Base-by-base conservation (phyloP, 2,113 vertebrate genomes). In the Murina feae region DNA sequence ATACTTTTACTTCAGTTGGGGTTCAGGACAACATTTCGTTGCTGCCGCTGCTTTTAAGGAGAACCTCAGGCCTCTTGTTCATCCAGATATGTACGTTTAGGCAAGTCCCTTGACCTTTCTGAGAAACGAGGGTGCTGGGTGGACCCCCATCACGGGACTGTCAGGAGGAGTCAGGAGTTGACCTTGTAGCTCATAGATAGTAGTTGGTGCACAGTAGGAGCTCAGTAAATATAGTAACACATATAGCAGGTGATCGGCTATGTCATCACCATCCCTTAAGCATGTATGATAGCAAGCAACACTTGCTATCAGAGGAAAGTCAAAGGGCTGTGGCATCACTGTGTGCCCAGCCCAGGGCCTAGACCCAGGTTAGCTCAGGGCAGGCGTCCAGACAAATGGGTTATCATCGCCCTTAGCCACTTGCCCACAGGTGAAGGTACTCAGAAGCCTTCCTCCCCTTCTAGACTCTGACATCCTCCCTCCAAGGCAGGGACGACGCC, bases 11-110 rank as follows among this genome's bases (percentile, higher is more conserved):
- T 96, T 94, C 55, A 30, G 1, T 53, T 58, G n/a, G 65, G 39
- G 53, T 90, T 91, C 87, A 86, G 93, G 81, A 75, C 93, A 69
- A 88, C 90, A 55, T 55, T 66, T 63, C 32, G 37, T 42, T 35
- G 42, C 84, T 75, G 44, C 30, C 44, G 9, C 30, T 51, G 23
- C 60, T 95, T 91, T 89, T 65, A 51, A 39, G 91, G 55, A 79
- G 86, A 89, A 28, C 47, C 68, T 60, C 21, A 18, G 44, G 16
- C 32, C 10, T 72, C 82, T 75, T 4, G 4, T 65, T 80, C 30
- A 60, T 14, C 21, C 53, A 55, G 32, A 80, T n/a, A 53, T 47
- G 37, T 82, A 49, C 42, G 11, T 32, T 68, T 35, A 39, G 72
- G 25, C 32, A 65, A 51, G 16, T 58, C 12, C 4, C 37, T 60